These are phyloP conservation scores for Girardinus metallicus DNA, from an alignment of 2,797 vertebrate species.

Conservation along the genomic window DNA sequence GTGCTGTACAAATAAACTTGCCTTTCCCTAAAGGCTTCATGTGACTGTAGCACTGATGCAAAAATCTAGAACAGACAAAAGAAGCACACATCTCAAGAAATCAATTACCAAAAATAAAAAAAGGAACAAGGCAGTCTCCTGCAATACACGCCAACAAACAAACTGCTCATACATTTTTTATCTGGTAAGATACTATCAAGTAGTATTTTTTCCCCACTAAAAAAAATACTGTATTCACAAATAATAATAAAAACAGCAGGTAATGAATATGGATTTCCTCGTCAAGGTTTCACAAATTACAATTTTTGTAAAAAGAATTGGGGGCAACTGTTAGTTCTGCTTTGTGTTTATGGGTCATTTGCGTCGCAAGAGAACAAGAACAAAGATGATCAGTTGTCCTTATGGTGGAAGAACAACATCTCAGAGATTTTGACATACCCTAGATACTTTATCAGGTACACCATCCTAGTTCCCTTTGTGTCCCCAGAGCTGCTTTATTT, in stretches of 20 bases:
- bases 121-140: not conserved
- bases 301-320: not conserved
- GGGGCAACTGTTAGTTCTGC: not conserved
- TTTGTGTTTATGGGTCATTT: not conserved
- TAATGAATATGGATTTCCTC: not conserved
- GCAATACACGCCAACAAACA: not conserved
- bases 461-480: not conserved
- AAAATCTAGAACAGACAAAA: conserved; percentile 2
- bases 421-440: not conserved
- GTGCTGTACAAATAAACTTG: not conserved
- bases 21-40: not conserved
- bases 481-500: not conserved
- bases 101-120: not conserved
- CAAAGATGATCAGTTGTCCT: not conserved
- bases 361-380: not conserved
- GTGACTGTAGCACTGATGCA: not conserved
- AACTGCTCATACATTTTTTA: not conserved
- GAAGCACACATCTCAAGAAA: not conserved
- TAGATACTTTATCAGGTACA: not conserved
- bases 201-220: not conserved
- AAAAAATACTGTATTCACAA: not conserved
- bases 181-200: not conserved
- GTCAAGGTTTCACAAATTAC: not conserved
- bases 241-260: not conserved
- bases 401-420: not conserved